Evolutionary conservation across 2,888 invertebrate genomes (phyloP), one percentile per base, ranked within the genome.

Genomic region (Euplexia lucipara): DNA sequence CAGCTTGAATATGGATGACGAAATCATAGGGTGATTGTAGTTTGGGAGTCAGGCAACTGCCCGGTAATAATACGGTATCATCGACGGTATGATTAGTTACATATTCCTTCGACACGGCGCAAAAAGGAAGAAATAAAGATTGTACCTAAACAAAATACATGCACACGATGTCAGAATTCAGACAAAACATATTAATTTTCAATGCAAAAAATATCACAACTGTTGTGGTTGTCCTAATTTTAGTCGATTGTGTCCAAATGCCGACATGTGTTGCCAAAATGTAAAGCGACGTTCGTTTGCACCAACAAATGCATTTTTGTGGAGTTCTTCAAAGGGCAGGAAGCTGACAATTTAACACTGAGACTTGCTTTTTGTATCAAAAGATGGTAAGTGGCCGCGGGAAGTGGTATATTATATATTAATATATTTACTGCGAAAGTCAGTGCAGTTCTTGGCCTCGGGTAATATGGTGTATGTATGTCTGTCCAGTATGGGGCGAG

Each of bases 11-110:
- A 74, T 64, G 75, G 70, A 86, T 87, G 83, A 86, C 70, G 85
- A 85, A 89, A 88, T 88, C 82, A 69, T 82, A 80, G 88, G 86
- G 85, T 79, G 82, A 78, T 84, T 83, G 64, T 86, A 85, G 87
- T 64, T 64, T 59, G 79, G 71, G 85, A 86, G 83, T 54, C 59
- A 49, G 58, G 51, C 44, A 53, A 47, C 62, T 58, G 56, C 16
- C 47, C 63, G 49, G 49, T 69, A 69, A 71, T 75, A 75, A 74
- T 75, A 75, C 37, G 34, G 53, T 44, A 56, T 52, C 53, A 57
- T 75, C 34, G 18, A 60, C 32, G 49, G 30, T 54, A 14, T 52
- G 37, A 57, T 60, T 60, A 49, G 16, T 32, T 10, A 45, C 20
- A 16, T 68, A 42, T 67, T 35, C n/a, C 9, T 62, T 47, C 6